Base-by-base conservation (phyloP, 2,888 invertebrate genomes). In the Cosmia trapezina region DNA sequence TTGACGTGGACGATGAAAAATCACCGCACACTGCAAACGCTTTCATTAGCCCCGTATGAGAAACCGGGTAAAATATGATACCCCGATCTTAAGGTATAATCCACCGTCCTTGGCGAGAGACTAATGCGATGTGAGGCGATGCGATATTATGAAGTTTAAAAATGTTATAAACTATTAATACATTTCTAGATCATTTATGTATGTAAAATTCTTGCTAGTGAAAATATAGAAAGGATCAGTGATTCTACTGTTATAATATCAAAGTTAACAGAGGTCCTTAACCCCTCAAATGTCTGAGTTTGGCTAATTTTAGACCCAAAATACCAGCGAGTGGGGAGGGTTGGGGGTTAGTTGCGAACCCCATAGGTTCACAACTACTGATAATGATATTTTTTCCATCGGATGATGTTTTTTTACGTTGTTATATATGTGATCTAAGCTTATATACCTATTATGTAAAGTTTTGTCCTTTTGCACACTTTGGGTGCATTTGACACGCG, bases 1-100 rank as follows among this genome's bases (percentile, higher is more conserved):
- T 87, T 85, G 86, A 86, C 86, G 83, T 76, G 76, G 70, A 74
- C 86, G 90, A 89, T 91, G 92, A 92, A 92, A 91, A 92, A 92
- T 92, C 89, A 91, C 90, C 86, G 73, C 81, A 83, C 79, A 80
- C 80, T 81, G 87, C 85, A 87, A 88, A 91, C 88, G 88, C 87
- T 91, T 91, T 91, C 91, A 91, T 91, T 91, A 91, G 89, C 87
- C 81, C 77, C 83, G 84, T 84, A 75, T 53, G 54, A 86, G 82
- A 79, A 80, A 81, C 73, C 80, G 82, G 85, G 83, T 91, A 90
- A 91, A 91, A 91, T 91, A 89, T 89, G 89, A 89, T 84, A 69
- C 78, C 78, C 53, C 37, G 73, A 83, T 77, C 79, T 83, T 76
- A 85, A 76, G 81, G 83, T 73, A 77, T 82, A 78, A 83, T 75